A percentile compares a stretch with the other conserved stretches of the same genome.
These are phyloP conservation scores for Strix uralensis DNA, from an alignment of 2,113 vertebrate genomes.

Conservation along the genomic window DNA sequence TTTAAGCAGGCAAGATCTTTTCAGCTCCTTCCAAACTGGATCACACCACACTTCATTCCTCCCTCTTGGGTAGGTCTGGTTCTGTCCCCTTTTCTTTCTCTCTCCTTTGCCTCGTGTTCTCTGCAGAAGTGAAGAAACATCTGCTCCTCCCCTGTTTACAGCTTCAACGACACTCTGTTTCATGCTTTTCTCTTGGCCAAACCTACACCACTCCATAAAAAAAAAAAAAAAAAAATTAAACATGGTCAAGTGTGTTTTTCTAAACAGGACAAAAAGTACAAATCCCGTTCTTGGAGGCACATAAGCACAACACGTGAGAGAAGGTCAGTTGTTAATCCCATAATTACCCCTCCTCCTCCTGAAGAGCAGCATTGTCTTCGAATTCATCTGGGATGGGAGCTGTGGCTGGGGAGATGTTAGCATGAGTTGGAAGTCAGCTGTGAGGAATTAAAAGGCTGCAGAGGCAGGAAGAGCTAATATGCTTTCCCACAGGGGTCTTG, in stretches of 20 bases:
- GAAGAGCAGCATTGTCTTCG: neutral
- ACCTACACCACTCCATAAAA: neutral
- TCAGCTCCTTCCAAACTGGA: neutral
- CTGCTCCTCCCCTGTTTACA: neutral
- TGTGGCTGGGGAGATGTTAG: neutral
- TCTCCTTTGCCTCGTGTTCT: neutral
- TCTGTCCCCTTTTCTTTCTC: neutral
- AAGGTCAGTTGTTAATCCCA: neutral
- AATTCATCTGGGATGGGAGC: neutral
- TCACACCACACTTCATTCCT: neutral
- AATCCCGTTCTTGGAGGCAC: neutral
- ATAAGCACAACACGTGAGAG: neutral
- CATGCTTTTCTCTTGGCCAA: neutral
- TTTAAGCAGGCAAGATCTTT: neutral
- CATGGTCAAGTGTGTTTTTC: neutral
- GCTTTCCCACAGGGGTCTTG: neutral
- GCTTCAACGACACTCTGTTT: neutral
- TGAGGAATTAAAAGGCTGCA: neutral
- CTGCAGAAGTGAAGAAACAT: neutral
- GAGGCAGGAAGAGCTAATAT: neutral
- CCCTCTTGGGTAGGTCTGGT: neutral
- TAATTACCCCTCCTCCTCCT: neutral
- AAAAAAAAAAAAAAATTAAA: neutral
- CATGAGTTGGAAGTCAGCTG: neutral
- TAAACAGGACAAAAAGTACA: conserved; percentile 3